Percentiles rank a stretch among this genome's conserved stretches.
Conservation (phyloP, 2,113 vertebrate genomes). For the Melanerpes formicivorus region DNA sequence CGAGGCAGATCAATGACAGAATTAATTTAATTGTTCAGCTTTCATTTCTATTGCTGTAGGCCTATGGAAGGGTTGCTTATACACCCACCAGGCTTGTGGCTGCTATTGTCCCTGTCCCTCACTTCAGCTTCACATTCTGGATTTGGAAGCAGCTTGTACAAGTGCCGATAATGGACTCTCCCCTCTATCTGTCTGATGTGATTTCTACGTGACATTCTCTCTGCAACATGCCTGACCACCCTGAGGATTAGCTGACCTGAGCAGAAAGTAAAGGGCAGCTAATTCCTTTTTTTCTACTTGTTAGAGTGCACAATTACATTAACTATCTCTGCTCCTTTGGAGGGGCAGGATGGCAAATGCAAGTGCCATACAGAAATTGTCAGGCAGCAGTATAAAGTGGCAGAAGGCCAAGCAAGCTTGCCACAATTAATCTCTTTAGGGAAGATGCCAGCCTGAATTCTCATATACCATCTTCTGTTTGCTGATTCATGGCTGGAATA, state of each 20-base stretch:
- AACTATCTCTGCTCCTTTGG: neutral
- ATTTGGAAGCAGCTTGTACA: neutral
- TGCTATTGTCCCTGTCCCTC: neutral
- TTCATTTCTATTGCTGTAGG: neutral
- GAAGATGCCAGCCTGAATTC: conserved; percentile 21
- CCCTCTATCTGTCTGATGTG: neutral
- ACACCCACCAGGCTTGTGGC: neutral
- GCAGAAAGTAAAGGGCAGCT: conserved; percentile 32
- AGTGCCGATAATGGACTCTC: neutral
- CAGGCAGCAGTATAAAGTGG: neutral
- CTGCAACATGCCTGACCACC: neutral
- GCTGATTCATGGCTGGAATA: conserved; percentile 40
- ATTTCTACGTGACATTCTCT: neutral
- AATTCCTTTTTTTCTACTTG: neutral
- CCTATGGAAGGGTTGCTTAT: neutral
- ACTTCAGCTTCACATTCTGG: neutral
- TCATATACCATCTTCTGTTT: neutral
- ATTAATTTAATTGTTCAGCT: neutral
- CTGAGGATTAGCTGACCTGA: conserved; percentile 40
- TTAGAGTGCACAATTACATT: neutral
- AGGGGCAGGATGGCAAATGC: neutral
- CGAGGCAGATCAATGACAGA: neutral
- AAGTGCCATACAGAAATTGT: neutral
- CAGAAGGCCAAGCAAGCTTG: conserved; percentile 32
- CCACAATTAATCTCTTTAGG: conserved; percentile 21